Evolutionary conservation across 2,797 vertebrate species (phyloP), one percentile per base, ranked within the genome.

Genomic region (Eutrigla gurnardus): DNA sequence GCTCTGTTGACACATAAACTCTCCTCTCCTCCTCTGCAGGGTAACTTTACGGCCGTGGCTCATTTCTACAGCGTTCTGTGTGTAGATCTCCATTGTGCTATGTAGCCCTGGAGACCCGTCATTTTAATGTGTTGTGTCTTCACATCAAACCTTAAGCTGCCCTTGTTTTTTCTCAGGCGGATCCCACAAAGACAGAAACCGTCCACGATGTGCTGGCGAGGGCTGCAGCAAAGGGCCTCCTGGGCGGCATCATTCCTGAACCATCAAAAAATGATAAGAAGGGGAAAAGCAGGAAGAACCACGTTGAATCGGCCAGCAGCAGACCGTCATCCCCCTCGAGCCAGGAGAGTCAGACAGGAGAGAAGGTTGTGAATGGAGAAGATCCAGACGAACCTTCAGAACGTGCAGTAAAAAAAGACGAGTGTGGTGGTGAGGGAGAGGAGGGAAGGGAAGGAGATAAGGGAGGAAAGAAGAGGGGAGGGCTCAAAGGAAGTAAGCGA

Each of bases 121-220:
- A 45, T 70, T 88, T 85, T 79, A 79, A 74, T 83, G 75, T 45
- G 65, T 81, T 75, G 52, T 58, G 54, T 70, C 61, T 75, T 62
- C 57, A 66, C 73, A 69, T 81, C 65, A 75, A 80, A 83, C 71
- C 71, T 75, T 47, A 65, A 75, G 69, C 70, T 75, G 53, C 37
- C 33, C 39, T 65, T 73, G 40, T 13, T 86, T 65, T 85, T 85
- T 70, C 25, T 25, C 78, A 97, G 96, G 93, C 93, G 12, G 93
- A 93, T 81, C 90, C 95, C 39, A 94, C 94, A 0, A 95, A 96
- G 81, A 91, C 91, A 0, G 88, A 94, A 79, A 90, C 95, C 0
- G 92, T 94, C 78, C 94, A 95, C 89, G 95, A 97, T 11, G 91
- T 97, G 83, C 89, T 98, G 90, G 94, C 95, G 39, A 94, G 94